These are phyloP conservation scores for Gobius niger DNA, from an alignment of 2,113 vertebrate genomes.

Conservation along the genomic window DNA sequence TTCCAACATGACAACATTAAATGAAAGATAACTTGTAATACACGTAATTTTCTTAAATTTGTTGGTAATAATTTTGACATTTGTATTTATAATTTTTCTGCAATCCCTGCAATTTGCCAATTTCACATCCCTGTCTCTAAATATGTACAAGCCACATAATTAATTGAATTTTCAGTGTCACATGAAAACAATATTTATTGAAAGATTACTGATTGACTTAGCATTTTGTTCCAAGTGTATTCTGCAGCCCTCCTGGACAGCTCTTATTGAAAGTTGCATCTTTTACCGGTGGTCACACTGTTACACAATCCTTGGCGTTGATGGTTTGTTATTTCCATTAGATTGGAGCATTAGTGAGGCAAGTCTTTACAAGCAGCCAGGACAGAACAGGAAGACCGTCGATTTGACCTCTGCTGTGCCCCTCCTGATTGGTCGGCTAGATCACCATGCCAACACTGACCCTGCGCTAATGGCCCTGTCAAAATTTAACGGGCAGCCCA, in stretches of 20 bases:
- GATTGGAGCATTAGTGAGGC: slow-evolving; percentile 79
- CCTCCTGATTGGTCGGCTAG: slow-evolving; percentile 84
- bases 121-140: too few species aligned
- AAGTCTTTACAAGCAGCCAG: slow-evolving; percentile 81
- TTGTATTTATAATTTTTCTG: too few species aligned
- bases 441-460: slow-evolving; percentile 78
- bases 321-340: slow-evolving; percentile 54
- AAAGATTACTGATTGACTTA: too few species aligned
- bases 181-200: too few species aligned
- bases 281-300: background rate
- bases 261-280: background rate
- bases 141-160: too few species aligned
- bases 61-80: too few species aligned
- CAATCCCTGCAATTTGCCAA: too few species aligned
- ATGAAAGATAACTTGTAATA: too few species aligned
- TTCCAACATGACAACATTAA: too few species aligned
- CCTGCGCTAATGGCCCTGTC: slow-evolving; percentile 56
- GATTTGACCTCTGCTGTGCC: slow-evolving; percentile 88
- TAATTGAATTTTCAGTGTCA: too few species aligned
- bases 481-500: slow-evolving; percentile 69
- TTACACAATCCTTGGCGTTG: background rate
- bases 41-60: too few species aligned
- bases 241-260: background rate
- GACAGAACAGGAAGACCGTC: slow-evolving; percentile 86
- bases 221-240: background rate